These are phyloP conservation scores for Slavum lentiscoides DNA, from an alignment of 2,888 invertebrate species.

Conservation along the genomic window DNA sequence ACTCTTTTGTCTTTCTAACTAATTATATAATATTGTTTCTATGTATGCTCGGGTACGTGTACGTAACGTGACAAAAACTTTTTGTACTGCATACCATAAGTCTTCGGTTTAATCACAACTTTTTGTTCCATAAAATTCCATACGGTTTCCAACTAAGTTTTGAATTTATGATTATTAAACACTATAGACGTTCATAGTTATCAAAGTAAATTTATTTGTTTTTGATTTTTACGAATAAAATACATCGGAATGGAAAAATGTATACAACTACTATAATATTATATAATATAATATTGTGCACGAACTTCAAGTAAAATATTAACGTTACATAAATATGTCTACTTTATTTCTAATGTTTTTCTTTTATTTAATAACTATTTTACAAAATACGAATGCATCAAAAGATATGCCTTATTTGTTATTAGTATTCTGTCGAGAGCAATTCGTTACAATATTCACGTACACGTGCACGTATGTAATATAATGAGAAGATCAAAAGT, in stretches of 20 bases:
- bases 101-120: slow-evolving; percentile 11
- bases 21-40: not conserved
- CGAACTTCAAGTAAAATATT: not conserved
- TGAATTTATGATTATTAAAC: slow-evolving; percentile 23
- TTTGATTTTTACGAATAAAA: not conserved
- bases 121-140: slow-evolving; percentile 18
- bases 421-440: not conserved
- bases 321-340: not conserved
- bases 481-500: not conserved
- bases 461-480: too few relatives aligned
- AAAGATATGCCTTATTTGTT: not conserved
- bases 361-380: too few relatives aligned
- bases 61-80: slow-evolving; percentile 20
- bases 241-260: not conserved
- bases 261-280: too few relatives aligned
- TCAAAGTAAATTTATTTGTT: not conserved
- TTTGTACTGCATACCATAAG: slow-evolving; percentile 15
- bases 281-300: not conserved
- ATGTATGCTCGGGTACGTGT: not conserved
- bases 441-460: not conserved
- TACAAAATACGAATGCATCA: too few relatives aligned
- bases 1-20: not conserved
- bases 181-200: not conserved
- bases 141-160: slow-evolving; percentile 4
- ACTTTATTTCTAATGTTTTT: too few relatives aligned